These are phyloP conservation scores for Sphaeridia pumilis DNA, from an alignment of 2,888 invertebrate species.

Conservation along the genomic window DNA sequence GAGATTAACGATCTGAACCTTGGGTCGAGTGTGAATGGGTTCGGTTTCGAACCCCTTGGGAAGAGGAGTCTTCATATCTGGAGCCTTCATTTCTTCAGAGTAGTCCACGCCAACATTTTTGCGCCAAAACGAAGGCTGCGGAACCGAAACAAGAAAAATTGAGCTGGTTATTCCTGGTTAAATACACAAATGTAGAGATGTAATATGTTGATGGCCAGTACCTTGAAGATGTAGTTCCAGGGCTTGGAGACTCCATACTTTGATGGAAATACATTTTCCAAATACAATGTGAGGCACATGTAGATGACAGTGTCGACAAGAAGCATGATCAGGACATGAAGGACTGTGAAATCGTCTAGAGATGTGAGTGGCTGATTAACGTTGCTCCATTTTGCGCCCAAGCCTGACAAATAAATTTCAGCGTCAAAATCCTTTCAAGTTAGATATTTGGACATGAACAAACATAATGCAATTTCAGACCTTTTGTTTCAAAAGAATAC, in stretches of 20 bases:
- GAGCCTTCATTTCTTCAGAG: too few relatives aligned
- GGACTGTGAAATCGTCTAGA: conserved; percentile 38
- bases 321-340: conserved; percentile 39
- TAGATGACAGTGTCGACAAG: conserved; percentile 41
- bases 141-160: too few relatives aligned
- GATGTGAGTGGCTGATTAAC: conserved; percentile 37
- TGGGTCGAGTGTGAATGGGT: conserved; percentile 38
- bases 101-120: too few relatives aligned
- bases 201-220: too few relatives aligned
- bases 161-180: too few relatives aligned
- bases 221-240: conserved; percentile 52
- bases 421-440: too few relatives aligned
- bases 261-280: conserved; percentile 54
- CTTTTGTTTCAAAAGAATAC: conserved; percentile 33
- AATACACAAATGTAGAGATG: too few relatives aligned
- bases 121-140: too few relatives aligned
- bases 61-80: too few relatives aligned
- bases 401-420: too few relatives aligned
- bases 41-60: conserved; percentile 39
- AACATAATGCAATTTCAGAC: too few relatives aligned
- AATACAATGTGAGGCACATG: conserved; percentile 48
- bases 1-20: conserved; percentile 39
- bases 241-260: conserved; percentile 55
- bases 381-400: conserved; percentile 39
- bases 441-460: too few relatives aligned